These are phyloP conservation scores for Prosopocoilus inquinatus DNA, from an alignment of 2,888 invertebrate species.

Conservation along the genomic window DNA sequence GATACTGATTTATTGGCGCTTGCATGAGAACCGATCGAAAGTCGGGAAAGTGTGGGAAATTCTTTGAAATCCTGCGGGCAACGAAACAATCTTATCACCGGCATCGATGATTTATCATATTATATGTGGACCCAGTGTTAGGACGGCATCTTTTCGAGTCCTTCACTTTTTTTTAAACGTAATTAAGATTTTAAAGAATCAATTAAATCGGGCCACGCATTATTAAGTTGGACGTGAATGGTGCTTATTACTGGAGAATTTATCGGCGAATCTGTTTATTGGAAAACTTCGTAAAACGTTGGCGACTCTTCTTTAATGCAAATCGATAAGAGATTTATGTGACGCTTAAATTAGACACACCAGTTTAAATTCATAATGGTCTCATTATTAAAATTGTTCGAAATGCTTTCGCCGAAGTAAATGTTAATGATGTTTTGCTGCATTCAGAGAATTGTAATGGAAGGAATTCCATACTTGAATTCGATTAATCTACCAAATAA, in stretches of 20 bases:
- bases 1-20: neutral
- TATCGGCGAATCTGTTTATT: neutral
- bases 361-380: slow-evolving; percentile 18
- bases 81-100: too few species aligned
- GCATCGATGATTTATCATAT: too few species aligned
- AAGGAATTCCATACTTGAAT: too few species aligned
- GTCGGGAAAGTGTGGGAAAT: too few species aligned
- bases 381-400: slow-evolving; percentile 5
- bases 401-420: slow-evolving; percentile 2
- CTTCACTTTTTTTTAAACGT: neutral
- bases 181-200: slow-evolving; percentile 22
- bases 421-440: neutral
- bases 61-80: too few species aligned
- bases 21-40: too few species aligned
- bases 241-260: slow-evolving; percentile 11
- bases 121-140: too few species aligned
- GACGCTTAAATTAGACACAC: slow-evolving; percentile 13
- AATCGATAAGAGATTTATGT: slow-evolving; percentile 11
- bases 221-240: slow-evolving; percentile 9
- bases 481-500: too few species aligned
- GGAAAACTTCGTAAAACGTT: neutral
- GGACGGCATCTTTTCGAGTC: too few species aligned
- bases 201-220: slow-evolving; percentile 9
- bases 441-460: too few species aligned
- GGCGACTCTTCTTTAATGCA: neutral